phyloP scores from a whole-genome alignment of 2,113 vertebrate genomes.

The Typhlomys cinereus region DNA sequence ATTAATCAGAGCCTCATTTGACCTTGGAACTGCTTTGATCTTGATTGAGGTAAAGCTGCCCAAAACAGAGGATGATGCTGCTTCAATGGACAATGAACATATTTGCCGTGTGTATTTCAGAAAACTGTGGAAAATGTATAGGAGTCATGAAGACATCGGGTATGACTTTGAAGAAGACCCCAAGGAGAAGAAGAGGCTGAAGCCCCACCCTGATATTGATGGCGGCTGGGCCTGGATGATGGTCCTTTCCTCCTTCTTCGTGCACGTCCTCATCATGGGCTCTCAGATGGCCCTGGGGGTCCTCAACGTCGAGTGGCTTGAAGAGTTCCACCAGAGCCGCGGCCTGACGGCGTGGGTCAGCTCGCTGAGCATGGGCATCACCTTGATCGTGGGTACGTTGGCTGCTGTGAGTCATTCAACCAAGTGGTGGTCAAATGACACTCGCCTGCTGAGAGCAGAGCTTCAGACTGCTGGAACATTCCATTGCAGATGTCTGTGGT shows the following conservation, averaged over 20 bases:
- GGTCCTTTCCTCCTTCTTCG: constrained; percentile 88
- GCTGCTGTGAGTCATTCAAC: background rate
- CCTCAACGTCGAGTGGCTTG: constrained; percentile 90
- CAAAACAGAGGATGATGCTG: background rate
- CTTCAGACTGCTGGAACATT: background rate
- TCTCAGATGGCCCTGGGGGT: constrained; percentile 90
- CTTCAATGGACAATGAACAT: constrained; percentile 39
- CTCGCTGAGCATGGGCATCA: constrained; percentile 89
- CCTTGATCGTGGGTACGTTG: constrained; percentile 88
- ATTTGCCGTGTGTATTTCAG: constrained; percentile 76
- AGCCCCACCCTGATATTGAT: constrained; percentile 85
- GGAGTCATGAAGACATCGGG: constrained; percentile 84
- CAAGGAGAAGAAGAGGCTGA: constrained; percentile 81
- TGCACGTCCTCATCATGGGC: constrained; percentile 89
- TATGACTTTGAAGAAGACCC: constrained; percentile 83
- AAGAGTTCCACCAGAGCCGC: constrained; percentile 89
- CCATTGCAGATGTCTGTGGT: background rate
- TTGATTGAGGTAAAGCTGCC: background rate
- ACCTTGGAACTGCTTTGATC: too few species aligned
- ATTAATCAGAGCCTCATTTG: background rate
- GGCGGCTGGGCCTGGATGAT: constrained; percentile 90
- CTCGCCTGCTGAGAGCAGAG: accelerated
- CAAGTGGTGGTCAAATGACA: background rate
- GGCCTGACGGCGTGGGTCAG: constrained; percentile 89
- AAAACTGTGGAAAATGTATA: constrained; percentile 83